Percentiles rank a stretch among this genome's conserved stretches.
phyloP scores from a whole-genome alignment of 2,888 invertebrate species.

The Agriopis aurantiaria region DNA sequence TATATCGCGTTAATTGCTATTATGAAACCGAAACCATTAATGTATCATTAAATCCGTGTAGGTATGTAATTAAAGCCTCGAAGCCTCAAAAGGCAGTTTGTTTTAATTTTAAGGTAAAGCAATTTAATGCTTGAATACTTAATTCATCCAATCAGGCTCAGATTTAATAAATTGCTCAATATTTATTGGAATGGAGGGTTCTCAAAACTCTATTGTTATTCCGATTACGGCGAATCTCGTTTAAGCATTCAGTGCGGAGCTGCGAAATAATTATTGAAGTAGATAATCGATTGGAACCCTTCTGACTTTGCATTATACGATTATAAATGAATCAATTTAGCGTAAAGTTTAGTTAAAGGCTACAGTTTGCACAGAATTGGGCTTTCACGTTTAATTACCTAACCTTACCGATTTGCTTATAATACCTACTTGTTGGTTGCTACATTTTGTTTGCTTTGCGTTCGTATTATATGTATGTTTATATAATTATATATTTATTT shows the following conservation, averaged over 20 bases:
- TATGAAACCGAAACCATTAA: background rate
- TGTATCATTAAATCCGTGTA: background rate
- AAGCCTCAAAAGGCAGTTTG: conserved; percentile 19
- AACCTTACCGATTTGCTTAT: conserved; percentile 58
- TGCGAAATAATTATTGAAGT: conserved; percentile 31
- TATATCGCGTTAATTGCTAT: background rate
- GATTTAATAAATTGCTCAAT: conserved; percentile 39
- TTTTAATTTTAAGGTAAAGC: conserved; percentile 28
- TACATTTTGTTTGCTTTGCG: too few relatives aligned
- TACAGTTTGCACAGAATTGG: conserved; percentile 56
- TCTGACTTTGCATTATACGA: conserved; percentile 57
- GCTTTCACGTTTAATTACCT: conserved; percentile 70
- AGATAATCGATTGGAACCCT: conserved; percentile 60
- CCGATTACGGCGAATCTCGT: conserved; percentile 20
- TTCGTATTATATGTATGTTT: too few relatives aligned
- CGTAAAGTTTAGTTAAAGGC: conserved; percentile 64
- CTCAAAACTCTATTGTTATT: conserved; percentile 37
- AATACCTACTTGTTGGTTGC: too few relatives aligned
- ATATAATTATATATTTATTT: too few relatives aligned
- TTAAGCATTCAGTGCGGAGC: conserved; percentile 29
- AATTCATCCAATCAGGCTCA: conserved; percentile 28
- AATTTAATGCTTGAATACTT: conserved; percentile 32
- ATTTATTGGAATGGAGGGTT: conserved; percentile 29
- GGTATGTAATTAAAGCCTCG: conserved; percentile 22
- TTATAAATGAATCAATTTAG: conserved; percentile 68